Evolutionary conservation across 2,888 invertebrate species (phyloP), one percentile per base, ranked within the genome.

Genomic region (Xiphydria camelus): DNA sequence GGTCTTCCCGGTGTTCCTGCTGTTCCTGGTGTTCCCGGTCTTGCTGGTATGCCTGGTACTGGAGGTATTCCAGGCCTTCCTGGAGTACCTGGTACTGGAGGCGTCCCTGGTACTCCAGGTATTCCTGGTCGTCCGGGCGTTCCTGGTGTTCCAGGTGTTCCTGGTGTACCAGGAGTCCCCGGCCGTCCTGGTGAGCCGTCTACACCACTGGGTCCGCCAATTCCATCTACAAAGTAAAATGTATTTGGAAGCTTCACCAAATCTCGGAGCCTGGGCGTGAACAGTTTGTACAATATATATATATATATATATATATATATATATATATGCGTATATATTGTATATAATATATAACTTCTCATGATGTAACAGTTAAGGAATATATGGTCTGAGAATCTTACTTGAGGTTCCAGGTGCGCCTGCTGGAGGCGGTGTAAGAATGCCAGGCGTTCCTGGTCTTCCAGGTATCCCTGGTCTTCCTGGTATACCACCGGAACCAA

Each of bases 301-400:
- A n/a, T n/a, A n/a, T n/a, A n/a, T n/a, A n/a, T n/a, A n/a, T n/a
- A n/a, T n/a, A n/a, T n/a, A n/a, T n/a, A n/a, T n/a, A n/a, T n/a
- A n/a, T n/a, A n/a, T n/a, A n/a, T n/a, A n/a, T n/a, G n/a, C n/a
- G n/a, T n/a, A n/a, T n/a, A n/a, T n/a, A n/a, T n/a, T n/a, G n/a
- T n/a, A n/a, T n/a, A n/a, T n/a, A n/a, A n/a, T n/a, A n/a, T n/a
- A n/a, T n/a, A n/a, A n/a, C n/a, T n/a, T n/a, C n/a, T n/a, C n/a
- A n/a, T n/a, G n/a, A n/a, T n/a, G n/a, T n/a, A n/a, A n/a, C n/a
- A n/a, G n/a, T n/a, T n/a, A n/a, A n/a, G 54, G 53, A 51, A 57
- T 54, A 29, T 66, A 75, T 35, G 66, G 60, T 0, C 73, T 72
- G 4, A 80, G 81, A 20, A 71, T 60, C 29, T 54, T 57, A 4